These are phyloP conservation scores for Malurus alboscapulatus DNA, from an alignment of 2,113 vertebrate species.

Conservation along the genomic window DNA sequence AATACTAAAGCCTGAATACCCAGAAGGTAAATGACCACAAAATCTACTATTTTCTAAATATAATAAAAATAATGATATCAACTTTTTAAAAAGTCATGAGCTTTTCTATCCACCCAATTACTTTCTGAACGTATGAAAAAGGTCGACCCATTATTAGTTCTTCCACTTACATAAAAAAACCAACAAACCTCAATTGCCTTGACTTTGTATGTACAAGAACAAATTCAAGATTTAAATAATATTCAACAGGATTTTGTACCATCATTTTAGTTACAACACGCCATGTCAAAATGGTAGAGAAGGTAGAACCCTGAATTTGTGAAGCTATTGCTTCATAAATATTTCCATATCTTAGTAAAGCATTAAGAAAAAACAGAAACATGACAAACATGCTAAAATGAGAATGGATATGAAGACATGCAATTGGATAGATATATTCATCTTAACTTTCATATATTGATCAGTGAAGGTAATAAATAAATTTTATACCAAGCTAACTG, in stretches of 20 bases:
- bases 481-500: background rate
- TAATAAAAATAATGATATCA: background rate
- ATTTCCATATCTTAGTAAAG: background rate
- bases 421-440: background rate
- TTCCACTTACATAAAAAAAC: background rate
- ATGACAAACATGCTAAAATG: background rate
- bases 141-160: background rate
- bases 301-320: background rate
- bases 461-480: background rate
- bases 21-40: background rate
- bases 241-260: background rate
- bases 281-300: background rate
- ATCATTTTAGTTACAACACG: background rate
- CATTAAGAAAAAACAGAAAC: background rate
- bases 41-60: background rate
- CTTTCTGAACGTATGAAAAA: background rate
- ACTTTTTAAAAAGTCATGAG: background rate
- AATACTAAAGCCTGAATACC: background rate
- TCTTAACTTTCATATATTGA: background rate
- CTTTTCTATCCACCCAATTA: background rate
- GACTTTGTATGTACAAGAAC: background rate
- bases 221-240: background rate
- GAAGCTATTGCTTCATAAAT: background rate
- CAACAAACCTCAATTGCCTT: accelerated
- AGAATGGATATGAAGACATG: background rate